phyloP scores from a whole-genome alignment of 2,888 invertebrate genomes.

The Cheiracanthium punctorium region DNA sequence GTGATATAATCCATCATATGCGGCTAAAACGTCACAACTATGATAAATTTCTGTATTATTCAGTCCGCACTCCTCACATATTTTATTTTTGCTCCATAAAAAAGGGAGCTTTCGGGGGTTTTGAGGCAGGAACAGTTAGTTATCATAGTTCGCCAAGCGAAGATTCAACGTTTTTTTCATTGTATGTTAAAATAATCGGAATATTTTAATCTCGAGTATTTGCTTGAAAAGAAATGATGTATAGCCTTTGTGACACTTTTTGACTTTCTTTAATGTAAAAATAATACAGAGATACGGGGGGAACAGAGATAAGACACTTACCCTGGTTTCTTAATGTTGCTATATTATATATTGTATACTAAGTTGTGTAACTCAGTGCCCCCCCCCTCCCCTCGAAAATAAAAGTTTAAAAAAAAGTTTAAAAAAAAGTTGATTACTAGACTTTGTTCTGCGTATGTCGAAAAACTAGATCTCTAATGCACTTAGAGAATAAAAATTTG shows the following conservation, averaged over 20 bases:
- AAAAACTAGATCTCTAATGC: too few species aligned
- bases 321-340: too few species aligned
- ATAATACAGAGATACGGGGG: too few species aligned
- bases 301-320: too few species aligned
- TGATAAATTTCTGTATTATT: slow-evolving; percentile 47
- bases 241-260: not conserved
- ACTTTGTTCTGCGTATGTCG: too few species aligned
- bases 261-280: not conserved
- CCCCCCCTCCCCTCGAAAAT: too few species aligned
- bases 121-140: not conserved
- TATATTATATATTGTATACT: too few species aligned
- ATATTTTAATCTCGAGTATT: not conserved
- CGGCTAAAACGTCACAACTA: slow-evolving; percentile 24
- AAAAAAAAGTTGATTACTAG: too few species aligned
- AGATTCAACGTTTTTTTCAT: not conserved
- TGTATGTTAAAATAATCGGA: not conserved
- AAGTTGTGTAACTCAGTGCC: too few species aligned
- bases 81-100: not conserved
- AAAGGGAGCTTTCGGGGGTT: not conserved
- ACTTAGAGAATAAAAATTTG: too few species aligned
- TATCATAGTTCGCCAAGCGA: not conserved
- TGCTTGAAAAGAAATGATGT: not conserved
- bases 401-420: too few species aligned
- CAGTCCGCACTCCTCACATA: not conserved
- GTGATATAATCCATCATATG: slow-evolving; percentile 42